Evolutionary conservation across 1,140 invertebrate genomes (phyloP), one percentile per base, ranked within the genome.

Genomic region (Drosophila biarmipes): DNA sequence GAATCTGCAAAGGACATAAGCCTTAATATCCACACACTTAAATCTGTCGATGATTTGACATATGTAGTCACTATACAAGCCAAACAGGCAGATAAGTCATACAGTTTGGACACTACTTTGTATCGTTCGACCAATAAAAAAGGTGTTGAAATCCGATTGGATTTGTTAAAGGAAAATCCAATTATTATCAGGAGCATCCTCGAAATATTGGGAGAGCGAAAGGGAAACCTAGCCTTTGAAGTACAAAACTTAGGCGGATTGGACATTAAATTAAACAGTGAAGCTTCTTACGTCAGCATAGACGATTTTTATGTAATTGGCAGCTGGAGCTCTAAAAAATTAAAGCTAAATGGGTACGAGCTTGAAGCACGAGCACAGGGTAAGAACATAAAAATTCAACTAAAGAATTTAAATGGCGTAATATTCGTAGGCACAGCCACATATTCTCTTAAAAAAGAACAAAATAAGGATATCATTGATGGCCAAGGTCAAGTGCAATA

Each of bases 401-500:
- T 94, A 0, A 95, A 94, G 7, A 94, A 94, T 49, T 94, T 94
- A 5, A 93, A 94, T 42, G 94, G 95, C 74, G 94, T 95, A 53
- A 79, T 96, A 19, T 72, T 96, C 4, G 94, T 94, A 76, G 96
- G 96, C 92, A 95, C 58, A 14, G 80, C 89, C 0, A 94, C 93
- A n/a, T 96, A 95, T 90, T 94, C 94, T 53, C 94, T 94, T 42
- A 95, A 95, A 54, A 94, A 95, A 34, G 95, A 96, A 84, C 95
- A 94, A 34, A 94, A 93, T 10, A 96, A 96, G 87, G 93, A 93
- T 19, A 95, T 95, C 29, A 93, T 96, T 1, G 96, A 96, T 86
- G 96, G 96, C 6, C 95, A 94, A 31, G 91, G 91, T 69, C 61
- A 93, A 49, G 86, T 79, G 38, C 95, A 95, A 66, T 92, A 95